Evolutionary conservation across 1,140 invertebrate genomes (phyloP).

Genomic region (Meteorus sp.): DNA sequence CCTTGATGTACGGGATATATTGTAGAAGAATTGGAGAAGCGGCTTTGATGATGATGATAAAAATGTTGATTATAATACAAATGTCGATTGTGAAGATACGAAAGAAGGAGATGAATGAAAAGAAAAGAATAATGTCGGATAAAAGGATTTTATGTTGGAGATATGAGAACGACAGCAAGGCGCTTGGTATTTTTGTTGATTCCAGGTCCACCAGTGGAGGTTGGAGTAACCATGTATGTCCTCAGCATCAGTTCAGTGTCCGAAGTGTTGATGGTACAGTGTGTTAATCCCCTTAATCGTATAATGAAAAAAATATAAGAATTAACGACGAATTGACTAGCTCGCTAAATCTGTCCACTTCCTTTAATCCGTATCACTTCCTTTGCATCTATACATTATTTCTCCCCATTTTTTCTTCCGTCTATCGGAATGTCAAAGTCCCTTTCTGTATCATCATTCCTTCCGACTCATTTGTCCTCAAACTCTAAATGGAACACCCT

Average conservation of each 20-base stretch:
- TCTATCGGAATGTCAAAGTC: neutral
- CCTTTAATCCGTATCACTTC: neutral
- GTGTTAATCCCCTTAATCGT: constrained; percentile 56
- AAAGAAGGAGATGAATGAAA: constrained; percentile 25
- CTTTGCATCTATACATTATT: neutral
- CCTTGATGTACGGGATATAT: neutral
- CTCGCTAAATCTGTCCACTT: neutral
- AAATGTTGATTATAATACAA: neutral
- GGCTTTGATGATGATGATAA: neutral
- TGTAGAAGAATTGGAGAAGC: too few species aligned
- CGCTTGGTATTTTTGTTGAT: constrained; percentile 63
- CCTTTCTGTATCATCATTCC: constrained; percentile 12
- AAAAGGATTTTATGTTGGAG: constrained; percentile 7
- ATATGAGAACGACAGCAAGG: constrained; percentile 50
- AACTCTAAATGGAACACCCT: too few species aligned
- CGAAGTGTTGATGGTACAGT: constrained; percentile 95
- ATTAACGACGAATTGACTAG: constrained; percentile 23
- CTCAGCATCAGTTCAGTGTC: constrained; percentile 98
- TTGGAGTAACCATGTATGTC: constrained; percentile 97
- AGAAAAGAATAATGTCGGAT: constrained; percentile 1
- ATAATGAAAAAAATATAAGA: too few species aligned
- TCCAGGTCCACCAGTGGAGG: constrained; percentile 93
- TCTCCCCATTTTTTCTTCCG: neutral
- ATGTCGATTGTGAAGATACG: neutral
- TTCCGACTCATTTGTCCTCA: constrained; percentile 14